Evolutionary conservation across 1,140 invertebrate genomes (phyloP).

Genomic region (Reticulitermes speratus): DNA sequence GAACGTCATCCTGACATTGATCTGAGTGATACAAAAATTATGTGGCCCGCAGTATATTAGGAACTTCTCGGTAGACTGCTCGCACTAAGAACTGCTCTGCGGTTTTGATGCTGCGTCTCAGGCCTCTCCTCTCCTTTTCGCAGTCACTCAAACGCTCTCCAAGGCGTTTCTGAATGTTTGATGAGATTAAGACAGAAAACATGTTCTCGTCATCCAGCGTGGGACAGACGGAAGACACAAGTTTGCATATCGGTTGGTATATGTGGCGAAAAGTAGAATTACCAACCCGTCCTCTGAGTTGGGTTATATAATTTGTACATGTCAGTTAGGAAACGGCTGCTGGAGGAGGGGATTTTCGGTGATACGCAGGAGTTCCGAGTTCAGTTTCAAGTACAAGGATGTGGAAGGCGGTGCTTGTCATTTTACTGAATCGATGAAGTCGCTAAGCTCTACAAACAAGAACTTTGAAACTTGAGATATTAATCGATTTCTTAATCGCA

Average conservation of each 20-base stretch:
- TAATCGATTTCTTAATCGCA: too few species aligned
- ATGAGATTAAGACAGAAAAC: slow-evolving; percentile 27
- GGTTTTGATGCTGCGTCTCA: not conserved
- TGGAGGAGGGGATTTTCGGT: not conserved
- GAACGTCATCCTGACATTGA: not conserved
- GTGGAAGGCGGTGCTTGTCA: too few species aligned
- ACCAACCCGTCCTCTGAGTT: not conserved
- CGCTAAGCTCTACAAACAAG: too few species aligned
- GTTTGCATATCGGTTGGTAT: not conserved
- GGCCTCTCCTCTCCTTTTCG: too few species aligned
- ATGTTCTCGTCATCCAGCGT: slow-evolving; percentile 10
- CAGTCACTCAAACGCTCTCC: too few species aligned
- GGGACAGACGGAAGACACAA: not conserved
- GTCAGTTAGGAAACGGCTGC: too few species aligned
- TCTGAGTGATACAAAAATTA: not conserved
- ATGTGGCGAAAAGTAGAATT: not conserved
- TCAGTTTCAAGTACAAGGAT: too few species aligned
- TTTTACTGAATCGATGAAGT: too few species aligned
- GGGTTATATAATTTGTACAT: too few species aligned
- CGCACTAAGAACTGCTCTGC: not conserved
- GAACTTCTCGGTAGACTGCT: not conserved
- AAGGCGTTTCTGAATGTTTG: slow-evolving; percentile 19
- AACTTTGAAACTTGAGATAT: too few species aligned
- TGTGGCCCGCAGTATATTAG: not conserved
- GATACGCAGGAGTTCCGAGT: not conserved